phyloP scores from a whole-genome alignment of 1,140 invertebrate genomes.

The Lethrus apterus region DNA sequence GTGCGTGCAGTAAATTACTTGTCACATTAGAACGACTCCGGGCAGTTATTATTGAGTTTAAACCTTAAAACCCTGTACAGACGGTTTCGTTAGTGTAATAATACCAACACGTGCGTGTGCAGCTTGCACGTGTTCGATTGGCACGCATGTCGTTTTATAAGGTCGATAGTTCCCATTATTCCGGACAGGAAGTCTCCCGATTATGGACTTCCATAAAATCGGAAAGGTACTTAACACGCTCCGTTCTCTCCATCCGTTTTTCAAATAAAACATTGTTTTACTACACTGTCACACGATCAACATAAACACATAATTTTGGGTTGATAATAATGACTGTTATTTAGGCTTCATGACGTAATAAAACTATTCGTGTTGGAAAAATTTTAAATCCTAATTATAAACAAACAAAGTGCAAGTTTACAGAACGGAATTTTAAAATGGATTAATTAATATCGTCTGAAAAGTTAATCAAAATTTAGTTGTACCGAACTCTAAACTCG shows the following conservation, averaged over 20 bases:
- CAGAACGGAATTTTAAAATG: neutral
- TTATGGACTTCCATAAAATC: slow-evolving; percentile 8
- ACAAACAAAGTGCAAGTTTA: too few species aligned
- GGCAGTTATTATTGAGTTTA: slow-evolving; percentile 1
- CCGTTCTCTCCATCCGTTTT: neutral
- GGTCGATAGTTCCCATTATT: slow-evolving; percentile 4
- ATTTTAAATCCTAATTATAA: neutral
- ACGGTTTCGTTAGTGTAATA: neutral
- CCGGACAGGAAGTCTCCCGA: slow-evolving; percentile 6
- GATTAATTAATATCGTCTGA: neutral
- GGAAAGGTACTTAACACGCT: slow-evolving; percentile 5
- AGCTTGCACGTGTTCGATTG: slow-evolving; percentile 5
- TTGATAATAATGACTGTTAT: too few species aligned
- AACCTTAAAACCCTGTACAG: slow-evolving; percentile 1
- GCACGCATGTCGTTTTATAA: slow-evolving; percentile 6
- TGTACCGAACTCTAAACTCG: neutral
- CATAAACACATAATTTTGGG: too few species aligned
- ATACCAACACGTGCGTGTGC: slow-evolving; percentile 21
- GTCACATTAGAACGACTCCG: slow-evolving; percentile 18
- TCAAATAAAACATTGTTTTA: neutral
- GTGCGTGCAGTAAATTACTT: slow-evolving; percentile 20
- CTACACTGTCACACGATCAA: neutral
- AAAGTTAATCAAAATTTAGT: neutral
- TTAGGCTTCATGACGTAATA: too few species aligned
- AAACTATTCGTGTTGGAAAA: too few species aligned